Evolutionary conservation across 2,797 vertebrate genomes (phyloP).

Genomic region (Tapera naevia): DNA sequence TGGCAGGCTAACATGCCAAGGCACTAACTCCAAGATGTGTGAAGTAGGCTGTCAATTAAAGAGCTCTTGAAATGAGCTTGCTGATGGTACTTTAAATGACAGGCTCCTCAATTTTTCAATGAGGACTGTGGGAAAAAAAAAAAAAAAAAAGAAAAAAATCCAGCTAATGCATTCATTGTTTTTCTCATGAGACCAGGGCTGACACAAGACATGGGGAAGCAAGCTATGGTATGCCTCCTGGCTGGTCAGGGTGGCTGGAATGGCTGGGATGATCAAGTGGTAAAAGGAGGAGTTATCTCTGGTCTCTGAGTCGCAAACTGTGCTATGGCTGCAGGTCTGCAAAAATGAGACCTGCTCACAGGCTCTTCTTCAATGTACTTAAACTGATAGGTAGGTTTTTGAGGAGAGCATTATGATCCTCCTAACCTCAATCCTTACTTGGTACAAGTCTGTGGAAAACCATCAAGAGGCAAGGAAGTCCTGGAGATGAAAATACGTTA

Average conservation of each 20-base stretch:
- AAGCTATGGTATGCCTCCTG: rapidly evolving
- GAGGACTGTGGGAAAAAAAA: background rate
- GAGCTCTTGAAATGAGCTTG: background rate
- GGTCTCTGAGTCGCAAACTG: background rate
- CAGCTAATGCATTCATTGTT: background rate
- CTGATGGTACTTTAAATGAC: background rate
- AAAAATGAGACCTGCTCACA: background rate
- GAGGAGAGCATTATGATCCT: background rate
- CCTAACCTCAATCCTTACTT: background rate
- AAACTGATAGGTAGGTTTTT: background rate
- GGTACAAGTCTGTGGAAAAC: background rate
- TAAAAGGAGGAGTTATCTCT: background rate
- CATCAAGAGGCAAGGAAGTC: background rate
- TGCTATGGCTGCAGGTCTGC: background rate
- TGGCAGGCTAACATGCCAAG: background rate
- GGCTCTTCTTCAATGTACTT: background rate
- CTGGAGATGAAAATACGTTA: background rate
- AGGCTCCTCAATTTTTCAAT: background rate
- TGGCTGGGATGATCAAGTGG: background rate
- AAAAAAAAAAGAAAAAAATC: background rate
- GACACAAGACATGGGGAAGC: background rate
- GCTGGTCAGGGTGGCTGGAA: background rate
- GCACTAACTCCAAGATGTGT: background rate
- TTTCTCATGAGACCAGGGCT: background rate
- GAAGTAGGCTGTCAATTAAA: background rate